Percentiles rank a stretch among this genome's conserved stretches.
These are phyloP conservation scores for Taxidea taxus DNA, from an alignment of 2,113 vertebrate species.

Conservation along the genomic window DNA sequence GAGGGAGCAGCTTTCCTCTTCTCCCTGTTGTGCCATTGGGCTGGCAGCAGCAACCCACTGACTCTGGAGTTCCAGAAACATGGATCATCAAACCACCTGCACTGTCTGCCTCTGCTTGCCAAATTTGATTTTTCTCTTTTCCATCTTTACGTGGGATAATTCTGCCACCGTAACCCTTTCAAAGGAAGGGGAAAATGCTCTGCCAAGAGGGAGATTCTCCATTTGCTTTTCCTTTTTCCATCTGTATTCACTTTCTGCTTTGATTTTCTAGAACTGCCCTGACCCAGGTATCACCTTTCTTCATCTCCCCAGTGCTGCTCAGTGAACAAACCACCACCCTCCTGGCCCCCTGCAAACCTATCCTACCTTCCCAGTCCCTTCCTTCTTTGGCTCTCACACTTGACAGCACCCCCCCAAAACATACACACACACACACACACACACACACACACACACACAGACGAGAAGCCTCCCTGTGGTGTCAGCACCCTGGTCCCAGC, in stretches of 20 bases:
- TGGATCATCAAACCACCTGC: background rate
- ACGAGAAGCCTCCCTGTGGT: background rate
- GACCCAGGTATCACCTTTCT: background rate
- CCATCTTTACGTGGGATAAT: background rate
- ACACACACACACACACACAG: background rate
- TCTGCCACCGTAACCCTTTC: background rate
- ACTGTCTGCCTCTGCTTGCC: background rate
- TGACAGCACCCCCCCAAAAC: background rate
- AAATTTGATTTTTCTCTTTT: background rate
- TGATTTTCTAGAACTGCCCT: background rate
- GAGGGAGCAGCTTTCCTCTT: background rate
- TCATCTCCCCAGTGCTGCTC: background rate
- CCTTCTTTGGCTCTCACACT: background rate
- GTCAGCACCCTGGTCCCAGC: background rate
- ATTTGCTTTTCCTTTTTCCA: background rate
- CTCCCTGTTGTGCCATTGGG: accelerated
- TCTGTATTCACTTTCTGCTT: background rate
- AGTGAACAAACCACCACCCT: background rate
- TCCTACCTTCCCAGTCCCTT: background rate
- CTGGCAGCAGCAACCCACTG: background rate
- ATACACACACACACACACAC: background rate
- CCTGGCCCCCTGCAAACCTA: background rate
- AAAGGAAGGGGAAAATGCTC: background rate
- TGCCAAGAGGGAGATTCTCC: background rate
- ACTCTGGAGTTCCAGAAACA: background rate